Evolutionary conservation across 2,888 invertebrate genomes (phyloP).

Genomic region (Aphrophora alni): DNA sequence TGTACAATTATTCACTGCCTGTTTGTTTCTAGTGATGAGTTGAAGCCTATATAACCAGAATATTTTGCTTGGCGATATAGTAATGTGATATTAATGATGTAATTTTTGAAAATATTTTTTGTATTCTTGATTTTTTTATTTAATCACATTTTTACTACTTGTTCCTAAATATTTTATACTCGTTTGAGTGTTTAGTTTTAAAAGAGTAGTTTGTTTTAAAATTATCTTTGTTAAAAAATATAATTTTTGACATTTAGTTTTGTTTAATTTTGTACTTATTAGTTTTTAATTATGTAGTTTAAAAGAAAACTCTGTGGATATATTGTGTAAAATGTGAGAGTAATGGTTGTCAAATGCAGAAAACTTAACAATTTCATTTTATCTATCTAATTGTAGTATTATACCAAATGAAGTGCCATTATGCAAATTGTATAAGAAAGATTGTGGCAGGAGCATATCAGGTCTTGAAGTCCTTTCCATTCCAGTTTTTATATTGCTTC

Average conservation of each 20-base stretch:
- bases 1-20: constrained; percentile 29
- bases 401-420: not conserved
- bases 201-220: not conserved
- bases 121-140: not conserved
- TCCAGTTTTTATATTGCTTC: not conserved
- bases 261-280: not conserved
- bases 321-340: not conserved
- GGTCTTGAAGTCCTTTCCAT: not conserved
- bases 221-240: too few relatives aligned
- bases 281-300: not conserved
- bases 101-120: not conserved
- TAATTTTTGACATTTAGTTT: too few relatives aligned
- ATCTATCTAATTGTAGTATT: not conserved
- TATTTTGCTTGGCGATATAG: not conserved
- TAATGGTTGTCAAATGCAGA: not conserved
- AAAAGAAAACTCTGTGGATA: not conserved
- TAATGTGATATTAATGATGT: not conserved
- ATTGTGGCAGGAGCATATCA: not conserved
- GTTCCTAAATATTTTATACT: not conserved
- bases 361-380: not conserved
- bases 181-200: not conserved
- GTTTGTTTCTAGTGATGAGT: not conserved
- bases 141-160: not conserved
- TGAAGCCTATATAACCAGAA: not conserved
- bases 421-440: not conserved